Base-by-base conservation (phyloP, 2,113 vertebrate species). In the Collichthys lucidus region DNA sequence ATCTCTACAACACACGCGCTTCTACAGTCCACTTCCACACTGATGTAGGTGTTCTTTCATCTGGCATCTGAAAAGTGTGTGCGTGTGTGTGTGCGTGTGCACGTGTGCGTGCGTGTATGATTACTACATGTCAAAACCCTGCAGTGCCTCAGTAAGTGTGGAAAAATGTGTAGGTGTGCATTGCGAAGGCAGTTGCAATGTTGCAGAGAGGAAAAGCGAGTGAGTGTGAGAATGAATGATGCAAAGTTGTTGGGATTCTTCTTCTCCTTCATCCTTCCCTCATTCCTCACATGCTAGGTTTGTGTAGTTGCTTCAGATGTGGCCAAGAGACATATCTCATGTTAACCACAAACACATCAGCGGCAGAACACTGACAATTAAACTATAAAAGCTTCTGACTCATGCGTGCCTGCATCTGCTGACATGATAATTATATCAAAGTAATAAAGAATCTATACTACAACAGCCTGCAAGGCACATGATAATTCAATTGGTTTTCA, bases 11-110 rank as follows among this genome's bases (percentile, higher is more conserved):
- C 67, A 77, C 82, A 81, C 57, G 4, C 56, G n/a, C 77, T 77
- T 80, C 84, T 74, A 44, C 76, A 70, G 68, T 82, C 53, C 68
- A 40, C 35, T 40, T 40, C 86, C 69, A 77, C 79, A 76, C 82
- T 91, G 85, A 88, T 92, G 89, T 80, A 84, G 82, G 89, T 88
- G 85, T 84, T 86, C 81, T 90, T 90, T 90, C 81, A 91, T 93
- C 84, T 77, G 74, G 65, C 74, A 35, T 52, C 66, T 86, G 75
- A 46, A 67, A 73, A 20, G 22, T 47, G 15, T 70, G 15, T 68
- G 26, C 60, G 19, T 42, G 55, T 67, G 56, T 62, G 57, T 70
- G 64, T 80, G 56, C 65, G 20, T 66, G 65, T 77, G 67, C 69
- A n/a, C n/a, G n/a, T n/a, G 71, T 77, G 52, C 69, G 29, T 56